Conservation (phyloP, 1,140 invertebrate species). For the Ostrea denselamellosa region DNA sequence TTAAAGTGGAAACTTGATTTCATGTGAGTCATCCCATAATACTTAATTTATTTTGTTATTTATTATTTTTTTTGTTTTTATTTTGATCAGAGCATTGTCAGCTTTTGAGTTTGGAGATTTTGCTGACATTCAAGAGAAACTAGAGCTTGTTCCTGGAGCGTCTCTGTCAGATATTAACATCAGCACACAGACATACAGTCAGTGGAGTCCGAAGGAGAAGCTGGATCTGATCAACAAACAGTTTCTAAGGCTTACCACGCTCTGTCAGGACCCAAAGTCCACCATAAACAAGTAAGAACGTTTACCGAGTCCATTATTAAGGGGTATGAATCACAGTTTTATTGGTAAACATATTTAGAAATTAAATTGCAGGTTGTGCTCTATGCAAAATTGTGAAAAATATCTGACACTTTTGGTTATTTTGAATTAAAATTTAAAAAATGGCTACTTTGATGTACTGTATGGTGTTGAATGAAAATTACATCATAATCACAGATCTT, state of each 20-base stretch:
- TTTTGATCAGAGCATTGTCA: slow-evolving; percentile 68
- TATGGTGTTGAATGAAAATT: too few relatives aligned
- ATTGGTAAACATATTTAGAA: too few relatives aligned
- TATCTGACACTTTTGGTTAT: too few relatives aligned
- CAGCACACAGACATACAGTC: slow-evolving; percentile 42
- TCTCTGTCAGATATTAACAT: slow-evolving; percentile 59
- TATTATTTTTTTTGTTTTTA: too few relatives aligned
- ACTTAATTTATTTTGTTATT: not conserved
- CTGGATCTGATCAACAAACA: slow-evolving; percentile 65
- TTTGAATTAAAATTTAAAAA: too few relatives aligned
- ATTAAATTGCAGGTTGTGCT: too few relatives aligned
- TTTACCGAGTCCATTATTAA: too few relatives aligned
- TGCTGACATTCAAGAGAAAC: slow-evolving; percentile 60
- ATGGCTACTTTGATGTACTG: too few relatives aligned
- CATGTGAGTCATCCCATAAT: not conserved
- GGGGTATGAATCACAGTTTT: too few relatives aligned
- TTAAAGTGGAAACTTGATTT: too few relatives aligned
- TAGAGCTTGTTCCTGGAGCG: slow-evolving; percentile 72
- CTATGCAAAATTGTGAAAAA: too few relatives aligned
- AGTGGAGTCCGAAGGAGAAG: slow-evolving; percentile 66
- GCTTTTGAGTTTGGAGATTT: slow-evolving; percentile 70
- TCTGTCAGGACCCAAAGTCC: slow-evolving; percentile 63
- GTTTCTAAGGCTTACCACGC: slow-evolving; percentile 67
- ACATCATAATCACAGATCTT: too few relatives aligned
- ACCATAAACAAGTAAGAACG: slow-evolving; percentile 64